These are phyloP conservation scores for Recurvirostra avosetta DNA, from an alignment of 2,113 vertebrate species.

Conservation along the genomic window DNA sequence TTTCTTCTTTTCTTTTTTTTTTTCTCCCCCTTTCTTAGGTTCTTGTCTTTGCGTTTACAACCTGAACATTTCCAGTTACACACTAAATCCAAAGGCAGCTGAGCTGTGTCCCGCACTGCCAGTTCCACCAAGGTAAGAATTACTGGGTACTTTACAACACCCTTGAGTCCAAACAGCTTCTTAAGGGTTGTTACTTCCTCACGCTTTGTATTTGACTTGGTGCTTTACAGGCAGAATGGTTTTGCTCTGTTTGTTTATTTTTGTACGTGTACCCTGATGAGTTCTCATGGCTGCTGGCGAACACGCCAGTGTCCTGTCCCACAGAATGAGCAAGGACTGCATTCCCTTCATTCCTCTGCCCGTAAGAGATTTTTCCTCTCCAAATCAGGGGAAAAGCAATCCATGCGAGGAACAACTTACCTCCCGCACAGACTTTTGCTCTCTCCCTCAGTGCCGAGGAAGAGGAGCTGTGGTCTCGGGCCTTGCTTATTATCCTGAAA, in stretches of 20 bases:
- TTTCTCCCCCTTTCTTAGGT: conserved; percentile 28
- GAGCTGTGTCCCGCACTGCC: conserved; percentile 75
- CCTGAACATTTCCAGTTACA: conserved; percentile 71
- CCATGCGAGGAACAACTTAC: neutral
- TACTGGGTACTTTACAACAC: neutral
- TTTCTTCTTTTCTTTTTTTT: neutral
- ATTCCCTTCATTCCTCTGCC: neutral
- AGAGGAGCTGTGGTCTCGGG: neutral
- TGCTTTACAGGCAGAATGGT: neutral
- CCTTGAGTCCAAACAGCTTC: neutral
- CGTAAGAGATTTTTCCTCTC: neutral
- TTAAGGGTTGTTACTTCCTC: neutral
- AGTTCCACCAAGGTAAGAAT: conserved; percentile 76
- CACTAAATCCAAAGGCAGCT: conserved; percentile 45
- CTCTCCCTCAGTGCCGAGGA: neutral
- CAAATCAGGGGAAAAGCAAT: neutral
- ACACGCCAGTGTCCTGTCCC: neutral
- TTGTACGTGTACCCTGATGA: neutral
- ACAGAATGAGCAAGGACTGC: neutral
- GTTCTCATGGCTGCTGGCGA: neutral
- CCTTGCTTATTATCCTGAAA: neutral
- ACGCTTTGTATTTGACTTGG: neutral
- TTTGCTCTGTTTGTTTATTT: neutral
- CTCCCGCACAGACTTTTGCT: neutral
- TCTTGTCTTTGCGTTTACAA: conserved; percentile 78